Base-by-base conservation (phyloP, 2,888 invertebrate species). In the Caenorhabditis imperialis region DNA sequence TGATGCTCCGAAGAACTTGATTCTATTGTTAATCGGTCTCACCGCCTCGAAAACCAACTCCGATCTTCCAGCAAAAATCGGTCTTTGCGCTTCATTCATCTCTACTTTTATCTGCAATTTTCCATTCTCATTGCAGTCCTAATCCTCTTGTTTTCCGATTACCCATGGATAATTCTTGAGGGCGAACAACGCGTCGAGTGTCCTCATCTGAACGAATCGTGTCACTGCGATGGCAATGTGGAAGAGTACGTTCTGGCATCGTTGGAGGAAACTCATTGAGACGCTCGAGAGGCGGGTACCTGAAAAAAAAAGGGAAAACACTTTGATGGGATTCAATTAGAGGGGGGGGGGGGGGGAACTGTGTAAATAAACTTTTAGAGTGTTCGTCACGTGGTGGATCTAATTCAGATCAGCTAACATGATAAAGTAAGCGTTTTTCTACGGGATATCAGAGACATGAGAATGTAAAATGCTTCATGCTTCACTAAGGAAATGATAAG, bases 1-100 rank as follows among this genome's bases (percentile, higher is more conserved):
- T 1, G 81, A 77, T 10, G 83, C 84, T 5, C 85, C 85, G 45
- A 85, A 85, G 58, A 83, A 81, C 48, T 84, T 84, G 51, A 85
- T 76, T 30, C 85, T 53, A 58, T 86, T 85, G 55, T 76, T 84
- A 20, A 85, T 76, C 6, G 85, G 85, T 18, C 84, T 58, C 38
- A 85, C 62, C 7, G 81, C 58, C 20, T 85, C 85, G 25, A 81
- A 80, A 8, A 85, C 54, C 58, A 86, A 75, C 40, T 85, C 85
- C 1, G 83, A 80, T 22, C 85, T 63, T 38, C 85, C 83, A 0
- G 83, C 85, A 53, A 85, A 86, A 8, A 85, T 73, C 7, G 83
- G 61, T 30, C 83, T 74, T n/a, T 74, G 63, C 5, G 84, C 82
- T 61, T 85, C 85, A 23, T 79, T 73, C 27, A 67, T 58, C 23